Base-by-base conservation (phyloP, 2,797 vertebrate genomes). In the Betta splendens region DNA sequence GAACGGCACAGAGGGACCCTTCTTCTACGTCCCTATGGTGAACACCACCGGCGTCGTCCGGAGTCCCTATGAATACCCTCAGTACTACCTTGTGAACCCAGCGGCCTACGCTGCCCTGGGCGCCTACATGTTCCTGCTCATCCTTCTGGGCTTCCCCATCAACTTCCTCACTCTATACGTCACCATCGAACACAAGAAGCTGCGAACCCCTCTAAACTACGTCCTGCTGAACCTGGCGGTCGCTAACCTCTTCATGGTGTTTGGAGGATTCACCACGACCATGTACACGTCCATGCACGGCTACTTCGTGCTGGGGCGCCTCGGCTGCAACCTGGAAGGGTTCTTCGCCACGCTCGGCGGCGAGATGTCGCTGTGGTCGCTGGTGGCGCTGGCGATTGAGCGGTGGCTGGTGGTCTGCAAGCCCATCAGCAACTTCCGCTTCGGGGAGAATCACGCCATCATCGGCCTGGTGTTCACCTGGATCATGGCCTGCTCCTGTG, bases 101-200 rank as follows among this genome's bases (percentile, higher is more conserved):
- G 97, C 95, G 90, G 93, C 94, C 42, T 98, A 42, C 62, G 94
- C 94, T 0, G 80, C 77, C 0, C 87, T 99, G 89, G 93, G 89
- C 0, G 93, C 94, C 72, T 98, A 98, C 93, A 98, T 98, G 97
- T 96, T 97, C 81, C 80, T 98, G 65, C 91, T 98, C 84, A 98
- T 99, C 40, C 58, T 97, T n/a, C 65, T 93, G 0, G 95, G 95
- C 79, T 94, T 98, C 74, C 95, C 95, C 23, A 15, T 99, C 93
- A 99, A 98, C 91, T 98, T 97, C 89, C 94, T 98, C 80, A 99
- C 97, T 0, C 94, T 98, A 15, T 99, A 97, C 77, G 91, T 94
- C 1, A 99, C 98, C 69, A 43, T 98, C 35, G 93, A 99, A 90
- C 95, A 99, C 92, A 99, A 98, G 94, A 98, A 98, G 90, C 94